Evolutionary conservation across 2,113 vertebrate species (phyloP).

Genomic region (Strix uralensis): DNA sequence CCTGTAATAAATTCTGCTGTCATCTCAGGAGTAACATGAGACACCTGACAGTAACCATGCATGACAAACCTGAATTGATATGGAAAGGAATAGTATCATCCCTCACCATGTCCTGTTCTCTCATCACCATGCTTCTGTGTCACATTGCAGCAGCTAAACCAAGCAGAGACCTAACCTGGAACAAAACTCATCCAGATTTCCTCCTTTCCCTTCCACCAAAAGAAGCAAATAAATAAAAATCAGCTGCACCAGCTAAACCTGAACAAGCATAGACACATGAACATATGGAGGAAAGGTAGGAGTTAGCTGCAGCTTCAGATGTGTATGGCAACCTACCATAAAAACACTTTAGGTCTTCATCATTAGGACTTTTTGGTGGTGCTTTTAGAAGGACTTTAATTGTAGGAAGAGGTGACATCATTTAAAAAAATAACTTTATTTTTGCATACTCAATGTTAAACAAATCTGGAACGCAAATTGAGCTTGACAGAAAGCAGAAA

Average conservation of each 20-base stretch:
- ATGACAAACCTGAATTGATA: neutral
- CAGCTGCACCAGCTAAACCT: neutral
- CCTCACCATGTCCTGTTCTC: neutral
- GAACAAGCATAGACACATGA: neutral
- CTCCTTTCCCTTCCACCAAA: neutral
- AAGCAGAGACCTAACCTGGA: neutral
- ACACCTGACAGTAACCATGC: neutral
- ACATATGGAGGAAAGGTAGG: neutral
- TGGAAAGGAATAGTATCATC: neutral
- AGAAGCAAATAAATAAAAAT: neutral
- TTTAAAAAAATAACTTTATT: conserved; percentile 47
- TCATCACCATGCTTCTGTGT: neutral
- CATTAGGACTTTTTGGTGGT: neutral
- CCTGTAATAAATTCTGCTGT: neutral
- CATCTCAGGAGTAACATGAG: neutral
- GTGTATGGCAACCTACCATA: neutral
- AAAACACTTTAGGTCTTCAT: neutral
- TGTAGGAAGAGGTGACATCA: neutral
- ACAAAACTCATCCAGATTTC: neutral
- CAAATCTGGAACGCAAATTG: neutral
- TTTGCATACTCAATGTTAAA: neutral
- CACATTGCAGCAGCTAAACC: neutral
- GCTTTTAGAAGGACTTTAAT: neutral
- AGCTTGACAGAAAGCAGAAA: neutral
- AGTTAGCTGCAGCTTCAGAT: neutral